Evolutionary conservation across 2,888 invertebrate species (phyloP).

Genomic region (Rhogogaster chlorosoma): DNA sequence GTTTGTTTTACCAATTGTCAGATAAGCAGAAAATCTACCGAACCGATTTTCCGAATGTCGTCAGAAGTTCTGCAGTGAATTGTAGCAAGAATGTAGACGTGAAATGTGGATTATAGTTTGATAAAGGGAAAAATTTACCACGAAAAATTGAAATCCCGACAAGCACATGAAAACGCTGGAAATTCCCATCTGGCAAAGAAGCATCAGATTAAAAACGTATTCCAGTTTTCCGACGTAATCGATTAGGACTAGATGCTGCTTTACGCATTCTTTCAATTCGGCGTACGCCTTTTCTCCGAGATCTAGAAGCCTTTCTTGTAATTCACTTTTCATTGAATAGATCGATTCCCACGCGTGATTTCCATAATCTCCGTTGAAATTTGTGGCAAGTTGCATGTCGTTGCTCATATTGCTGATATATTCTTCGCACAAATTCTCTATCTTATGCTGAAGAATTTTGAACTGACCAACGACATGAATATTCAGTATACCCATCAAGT

Average conservation of each 20-base stretch:
- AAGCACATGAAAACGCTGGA: constrained; percentile 61
- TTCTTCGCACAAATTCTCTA: constrained; percentile 53
- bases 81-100: not conserved
- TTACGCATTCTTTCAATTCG: constrained; percentile 50
- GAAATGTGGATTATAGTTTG: not conserved
- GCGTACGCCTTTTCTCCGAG: not conserved
- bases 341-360: not conserved
- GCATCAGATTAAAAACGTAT: constrained; percentile 56
- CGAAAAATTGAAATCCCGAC: constrained; percentile 61
- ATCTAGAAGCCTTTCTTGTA: not conserved
- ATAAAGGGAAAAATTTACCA: constrained; percentile 55
- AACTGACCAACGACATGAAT: constrained; percentile 63
- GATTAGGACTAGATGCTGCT: constrained; percentile 58
- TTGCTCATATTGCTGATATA: not conserved
- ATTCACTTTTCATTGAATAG: not conserved
- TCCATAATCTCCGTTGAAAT: not conserved
- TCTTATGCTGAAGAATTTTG: constrained; percentile 60
- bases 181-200: constrained; percentile 58
- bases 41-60: not conserved
- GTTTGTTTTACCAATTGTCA: not conserved
- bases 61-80: not conserved
- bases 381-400: not conserved
- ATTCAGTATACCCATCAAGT: constrained; percentile 59
- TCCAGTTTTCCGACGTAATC: constrained; percentile 57
- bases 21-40: not conserved